These are phyloP conservation scores for Parauchenoglanis punctatus DNA, from an alignment of 2,797 vertebrate species.

Conservation along the genomic window DNA sequence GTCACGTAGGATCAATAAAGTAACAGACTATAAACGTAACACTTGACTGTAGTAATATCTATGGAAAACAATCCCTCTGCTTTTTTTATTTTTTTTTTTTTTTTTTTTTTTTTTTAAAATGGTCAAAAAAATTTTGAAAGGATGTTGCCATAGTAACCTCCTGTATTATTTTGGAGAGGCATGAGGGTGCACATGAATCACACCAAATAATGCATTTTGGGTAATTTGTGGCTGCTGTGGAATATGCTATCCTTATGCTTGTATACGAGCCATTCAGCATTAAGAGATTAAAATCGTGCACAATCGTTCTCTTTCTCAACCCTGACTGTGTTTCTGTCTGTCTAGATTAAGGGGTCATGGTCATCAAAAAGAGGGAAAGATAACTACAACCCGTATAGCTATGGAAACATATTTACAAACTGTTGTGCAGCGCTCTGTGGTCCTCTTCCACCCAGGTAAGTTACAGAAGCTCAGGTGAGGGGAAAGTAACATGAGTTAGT, in stretches of 20 bases:
- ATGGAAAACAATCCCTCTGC: not conserved
- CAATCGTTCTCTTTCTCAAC: not conserved
- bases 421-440: slow-evolving; percentile 95
- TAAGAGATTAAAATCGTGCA: not conserved
- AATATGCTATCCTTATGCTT: not conserved
- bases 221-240: not conserved
- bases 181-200: not conserved
- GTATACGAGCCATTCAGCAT: not conserved
- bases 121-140: not conserved
- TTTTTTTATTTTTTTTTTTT: not conserved
- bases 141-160: not conserved
- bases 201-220: not conserved
- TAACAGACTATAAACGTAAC: not conserved
- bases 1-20: not conserved
- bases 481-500: not conserved
- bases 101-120: not conserved
- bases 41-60: not conserved
- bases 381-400: slow-evolving; percentile 97
- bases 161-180: not conserved
- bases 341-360: slow-evolving; percentile 98
- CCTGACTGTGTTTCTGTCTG: slow-evolving; percentile 50
- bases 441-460: slow-evolving; percentile 92
- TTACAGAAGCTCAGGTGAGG: slow-evolving; percentile 13
- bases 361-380: slow-evolving; percentile 98
- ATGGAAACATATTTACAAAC: slow-evolving; percentile 94